Evolutionary conservation across 1,140 invertebrate species (phyloP), one percentile per base, ranked within the genome.

Genomic region (Arion vulgaris): DNA sequence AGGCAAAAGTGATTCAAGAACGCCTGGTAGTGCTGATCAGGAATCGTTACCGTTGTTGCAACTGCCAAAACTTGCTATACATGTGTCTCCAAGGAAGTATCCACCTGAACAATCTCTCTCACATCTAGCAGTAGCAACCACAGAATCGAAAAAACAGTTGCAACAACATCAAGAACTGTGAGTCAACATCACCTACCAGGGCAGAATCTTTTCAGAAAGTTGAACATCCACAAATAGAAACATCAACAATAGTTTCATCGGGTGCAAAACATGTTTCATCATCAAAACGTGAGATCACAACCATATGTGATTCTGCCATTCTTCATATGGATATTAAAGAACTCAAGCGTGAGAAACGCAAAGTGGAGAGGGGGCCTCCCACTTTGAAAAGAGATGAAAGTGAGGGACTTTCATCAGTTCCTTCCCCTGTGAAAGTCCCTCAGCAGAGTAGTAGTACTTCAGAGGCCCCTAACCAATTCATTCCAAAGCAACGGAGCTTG

Each of bases 351-450:
- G 73, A 26, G 26, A 82, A 76, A 51, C 62, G 80, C 84, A 83
- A 81, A 86, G 83, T 86, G 87, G 82, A 84, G 72, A 82, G 66
- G 84, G 84, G 84, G 84, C 80, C 82, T 80, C 82, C 82, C 82
- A 81, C 82, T 85, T 80, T 85, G 82, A 75, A 66, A 34, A 69
- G 34, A 26, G 26, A 38, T 45, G 36, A 57, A 11, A 15, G 36
- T 80, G 78, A 69, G 78, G 72, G 79, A 66, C 41, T 36, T 68
- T 62, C 85, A 13, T 62, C 82, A 86, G 84, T 73, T 45, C 74
- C 62, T 71, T 82, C 69, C 41, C n/a, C 28, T 80, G 82, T 41
- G 74, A 26, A 62, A 68, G 38, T 36, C 71, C 49, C 72, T 74
- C 23, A 41, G n/a, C 39, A 68, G 19, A 26, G 26, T 26, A n/a